Percentiles rank a stretch among this genome's conserved stretches.
These are phyloP conservation scores for Cydia strobilella DNA, from an alignment of 1,140 invertebrate genomes.

Conservation along the genomic window DNA sequence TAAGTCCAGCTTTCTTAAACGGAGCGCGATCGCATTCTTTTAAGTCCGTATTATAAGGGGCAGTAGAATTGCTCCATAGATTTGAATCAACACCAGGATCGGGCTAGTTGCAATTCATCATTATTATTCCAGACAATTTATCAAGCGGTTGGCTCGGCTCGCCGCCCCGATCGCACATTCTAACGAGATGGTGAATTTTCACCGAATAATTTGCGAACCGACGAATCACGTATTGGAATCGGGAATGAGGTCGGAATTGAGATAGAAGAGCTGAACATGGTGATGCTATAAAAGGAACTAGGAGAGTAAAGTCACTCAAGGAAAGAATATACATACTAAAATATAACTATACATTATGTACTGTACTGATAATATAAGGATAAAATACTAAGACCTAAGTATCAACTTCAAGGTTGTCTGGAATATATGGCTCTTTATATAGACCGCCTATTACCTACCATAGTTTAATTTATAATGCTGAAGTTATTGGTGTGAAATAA, in stretches of 20 bases:
- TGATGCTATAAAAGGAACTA: slow-evolving; percentile 57
- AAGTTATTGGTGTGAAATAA: too few relatives aligned
- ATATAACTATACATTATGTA: background rate
- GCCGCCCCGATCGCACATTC: slow-evolving; percentile 72
- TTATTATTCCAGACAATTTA: slow-evolving; percentile 80
- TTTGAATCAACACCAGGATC: slow-evolving; percentile 65
- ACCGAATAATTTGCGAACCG: slow-evolving; percentile 78
- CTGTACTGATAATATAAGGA: background rate
- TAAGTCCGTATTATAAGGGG: slow-evolving; percentile 27
- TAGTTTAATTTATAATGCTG: too few relatives aligned
- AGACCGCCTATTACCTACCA: too few relatives aligned
- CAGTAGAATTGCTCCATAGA: slow-evolving; percentile 58
- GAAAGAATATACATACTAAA: background rate
- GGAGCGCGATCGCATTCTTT: background rate
- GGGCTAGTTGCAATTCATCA: slow-evolving; percentile 78
- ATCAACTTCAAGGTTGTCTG: too few relatives aligned
- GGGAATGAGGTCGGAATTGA: slow-evolving; percentile 75
- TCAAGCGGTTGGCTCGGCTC: slow-evolving; percentile 77
- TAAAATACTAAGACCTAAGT: too few relatives aligned
- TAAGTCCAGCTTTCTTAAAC: slow-evolving; percentile 5
- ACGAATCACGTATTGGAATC: slow-evolving; percentile 79
- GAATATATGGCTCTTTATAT: too few relatives aligned
- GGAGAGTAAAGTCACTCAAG: background rate
- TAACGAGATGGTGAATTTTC: slow-evolving; percentile 80
- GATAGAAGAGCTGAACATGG: slow-evolving; percentile 76